phyloP scores from a whole-genome alignment of 1,140 invertebrate genomes.

The Probaryconus sp. region DNA sequence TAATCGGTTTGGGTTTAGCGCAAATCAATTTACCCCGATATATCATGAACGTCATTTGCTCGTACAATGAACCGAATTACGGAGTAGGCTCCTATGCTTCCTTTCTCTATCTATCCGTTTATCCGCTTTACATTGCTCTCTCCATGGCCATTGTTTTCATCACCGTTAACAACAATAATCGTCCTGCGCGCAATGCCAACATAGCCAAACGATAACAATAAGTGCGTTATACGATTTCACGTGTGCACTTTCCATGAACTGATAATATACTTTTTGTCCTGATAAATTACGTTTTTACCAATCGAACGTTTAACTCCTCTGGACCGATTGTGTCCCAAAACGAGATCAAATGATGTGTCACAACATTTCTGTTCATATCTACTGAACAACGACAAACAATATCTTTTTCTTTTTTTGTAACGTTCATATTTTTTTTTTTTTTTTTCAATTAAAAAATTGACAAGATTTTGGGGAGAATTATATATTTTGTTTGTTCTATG shows the following conservation, averaged over 20 bases:
- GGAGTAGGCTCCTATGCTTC: slow-evolving; percentile 18
- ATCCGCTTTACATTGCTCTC: slow-evolving; percentile 46
- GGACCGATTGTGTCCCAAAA: too few species aligned
- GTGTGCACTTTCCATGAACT: slow-evolving; percentile 5
- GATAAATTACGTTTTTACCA: too few species aligned
- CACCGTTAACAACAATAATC: slow-evolving; percentile 51
- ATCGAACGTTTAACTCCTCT: too few species aligned
- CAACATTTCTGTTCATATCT: too few species aligned
- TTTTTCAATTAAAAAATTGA: too few species aligned
- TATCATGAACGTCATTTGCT: slow-evolving; percentile 58
- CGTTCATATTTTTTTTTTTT: too few species aligned
- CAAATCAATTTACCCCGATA: slow-evolving; percentile 55
- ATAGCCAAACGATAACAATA: slow-evolving; percentile 36
- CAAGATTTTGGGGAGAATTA: too few species aligned
- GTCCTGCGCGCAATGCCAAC: slow-evolving; percentile 17
- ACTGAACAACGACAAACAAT: too few species aligned
- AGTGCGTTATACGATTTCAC: slow-evolving; percentile 20
- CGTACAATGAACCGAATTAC: slow-evolving; percentile 59
- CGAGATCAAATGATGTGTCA: too few species aligned
- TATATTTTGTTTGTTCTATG: too few species aligned
- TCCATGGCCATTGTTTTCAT: slow-evolving; percentile 43
- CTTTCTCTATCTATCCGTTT: slow-evolving; percentile 42
- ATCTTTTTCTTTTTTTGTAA: too few species aligned
- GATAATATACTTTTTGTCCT: slow-evolving; percentile 5
- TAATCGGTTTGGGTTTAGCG: slow-evolving; percentile 54